Conservation (phyloP, 2,888 invertebrate species). For the Eupithecia insigniata region DNA sequence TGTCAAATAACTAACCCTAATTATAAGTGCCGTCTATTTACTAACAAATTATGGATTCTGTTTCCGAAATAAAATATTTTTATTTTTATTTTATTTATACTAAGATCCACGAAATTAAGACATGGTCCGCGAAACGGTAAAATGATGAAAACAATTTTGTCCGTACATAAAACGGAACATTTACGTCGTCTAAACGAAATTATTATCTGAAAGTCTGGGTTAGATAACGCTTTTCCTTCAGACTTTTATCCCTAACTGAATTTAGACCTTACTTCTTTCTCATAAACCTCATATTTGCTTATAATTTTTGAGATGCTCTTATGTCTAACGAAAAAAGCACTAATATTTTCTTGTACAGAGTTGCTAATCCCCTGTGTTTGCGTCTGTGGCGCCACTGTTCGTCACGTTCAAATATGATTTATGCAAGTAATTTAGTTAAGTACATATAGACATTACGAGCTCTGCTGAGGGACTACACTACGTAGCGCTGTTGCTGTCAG, state of each 20-base stretch:
- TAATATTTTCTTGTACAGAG: slow-evolving; percentile 51
- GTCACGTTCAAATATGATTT: slow-evolving; percentile 84
- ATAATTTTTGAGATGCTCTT: slow-evolving; percentile 8
- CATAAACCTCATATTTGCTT: slow-evolving; percentile 9
- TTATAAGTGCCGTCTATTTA: too few relatives aligned
- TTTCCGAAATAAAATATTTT: too few relatives aligned
- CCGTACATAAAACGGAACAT: slow-evolving; percentile 34
- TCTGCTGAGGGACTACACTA: slow-evolving; percentile 28
- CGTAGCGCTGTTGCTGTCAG: not conserved
- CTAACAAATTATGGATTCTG: too few relatives aligned
- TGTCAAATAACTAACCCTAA: too few relatives aligned
- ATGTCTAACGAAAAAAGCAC: slow-evolving; percentile 47
- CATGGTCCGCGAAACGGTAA: slow-evolving; percentile 8
- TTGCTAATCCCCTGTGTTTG: slow-evolving; percentile 52
- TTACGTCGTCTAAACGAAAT: slow-evolving; percentile 54
- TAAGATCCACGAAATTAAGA: not conserved
- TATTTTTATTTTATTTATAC: too few relatives aligned
- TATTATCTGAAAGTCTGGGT: slow-evolving; percentile 57
- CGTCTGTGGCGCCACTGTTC: slow-evolving; percentile 62
- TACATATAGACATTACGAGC: slow-evolving; percentile 79
- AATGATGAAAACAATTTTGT: slow-evolving; percentile 46
- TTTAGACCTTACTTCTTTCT: slow-evolving; percentile 24
- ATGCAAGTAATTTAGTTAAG: slow-evolving; percentile 83
- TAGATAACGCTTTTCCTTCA: slow-evolving; percentile 53
- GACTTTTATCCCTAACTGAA: slow-evolving; percentile 18